Percentiles rank a stretch among this genome's conserved stretches.
phyloP scores from a whole-genome alignment of 2,888 invertebrate genomes.

The Sclerodermus sp. region DNA sequence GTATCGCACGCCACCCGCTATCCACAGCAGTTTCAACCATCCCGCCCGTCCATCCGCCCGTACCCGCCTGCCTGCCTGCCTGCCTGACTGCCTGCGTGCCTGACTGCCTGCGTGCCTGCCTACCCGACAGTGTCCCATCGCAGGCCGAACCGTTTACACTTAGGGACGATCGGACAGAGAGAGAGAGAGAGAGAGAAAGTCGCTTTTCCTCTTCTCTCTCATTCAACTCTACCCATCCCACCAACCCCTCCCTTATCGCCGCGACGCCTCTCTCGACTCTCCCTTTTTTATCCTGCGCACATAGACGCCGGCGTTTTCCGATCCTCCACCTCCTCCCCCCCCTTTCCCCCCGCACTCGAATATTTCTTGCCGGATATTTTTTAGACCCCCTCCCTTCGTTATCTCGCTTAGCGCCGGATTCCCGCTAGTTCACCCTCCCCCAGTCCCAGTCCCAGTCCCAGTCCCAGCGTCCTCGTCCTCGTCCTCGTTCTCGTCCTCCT shows the following conservation, averaged over 20 bases:
- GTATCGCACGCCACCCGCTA: constrained; percentile 37
- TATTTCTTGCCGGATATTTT: constrained; percentile 5
- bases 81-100: too few species aligned
- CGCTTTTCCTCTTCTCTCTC: constrained; percentile 15
- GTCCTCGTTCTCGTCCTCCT: too few species aligned
- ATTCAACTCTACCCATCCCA: constrained; percentile 27
- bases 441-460: constrained; percentile 23
- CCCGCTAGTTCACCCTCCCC: constrained; percentile 15
- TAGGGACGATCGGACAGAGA: constrained; percentile 46
- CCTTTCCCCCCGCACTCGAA: constrained; percentile 5
- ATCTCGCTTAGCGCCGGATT: constrained; percentile 5
- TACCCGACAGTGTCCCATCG: constrained; percentile 56
- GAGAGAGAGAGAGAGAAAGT: too few species aligned
- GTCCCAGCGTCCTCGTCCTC: too few species aligned
- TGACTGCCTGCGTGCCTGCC: too few species aligned
- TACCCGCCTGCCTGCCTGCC: constrained; percentile 37
- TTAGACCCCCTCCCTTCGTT: not conserved
- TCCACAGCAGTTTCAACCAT: constrained; percentile 41
- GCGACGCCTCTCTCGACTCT: constrained; percentile 9
- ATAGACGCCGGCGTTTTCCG: constrained; percentile 23
- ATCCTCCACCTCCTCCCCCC: constrained; percentile 14
- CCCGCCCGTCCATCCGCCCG: too few species aligned
- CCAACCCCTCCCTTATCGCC: constrained; percentile 18
- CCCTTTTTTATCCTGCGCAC: constrained; percentile 14
- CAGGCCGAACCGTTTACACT: constrained; percentile 56